Conservation (phyloP, 2,888 invertebrate species). For the Parnassius smintheus region DNA sequence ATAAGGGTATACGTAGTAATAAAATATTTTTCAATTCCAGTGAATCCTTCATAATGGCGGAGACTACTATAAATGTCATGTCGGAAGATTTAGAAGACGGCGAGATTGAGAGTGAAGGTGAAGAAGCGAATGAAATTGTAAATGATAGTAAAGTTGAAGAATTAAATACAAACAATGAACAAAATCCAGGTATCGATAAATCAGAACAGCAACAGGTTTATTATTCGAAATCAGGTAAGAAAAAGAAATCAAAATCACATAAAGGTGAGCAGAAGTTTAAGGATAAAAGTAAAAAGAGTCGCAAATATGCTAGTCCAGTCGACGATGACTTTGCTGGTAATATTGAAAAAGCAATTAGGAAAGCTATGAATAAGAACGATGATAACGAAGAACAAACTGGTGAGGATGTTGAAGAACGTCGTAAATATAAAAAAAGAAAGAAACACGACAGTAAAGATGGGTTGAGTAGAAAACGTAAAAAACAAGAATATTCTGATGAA, state of each 20-base stretch:
- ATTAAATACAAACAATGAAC: constrained; percentile 32
- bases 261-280: constrained; percentile 75
- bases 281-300: constrained; percentile 75
- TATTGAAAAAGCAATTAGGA: constrained; percentile 89
- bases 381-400: constrained; percentile 64
- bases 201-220: constrained; percentile 55
- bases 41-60: constrained; percentile 60
- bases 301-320: constrained; percentile 60
- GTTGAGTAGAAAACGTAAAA: constrained; percentile 80
- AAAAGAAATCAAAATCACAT: constrained; percentile 73
- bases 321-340: constrained; percentile 90
- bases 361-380: constrained; percentile 86
- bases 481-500: constrained; percentile 78
- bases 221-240: constrained; percentile 74
- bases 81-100: constrained; percentile 91
- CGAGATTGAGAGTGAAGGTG: constrained; percentile 86
- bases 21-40: constrained; percentile 57
- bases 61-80: constrained; percentile 42
- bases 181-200: constrained; percentile 36
- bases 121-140: constrained; percentile 54
- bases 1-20: background rate
- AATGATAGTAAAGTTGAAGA: constrained; percentile 50
- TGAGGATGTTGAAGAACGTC: constrained; percentile 73
- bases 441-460: constrained; percentile 81
- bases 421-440: constrained; percentile 80